Evolutionary conservation across 1,140 invertebrate species (phyloP).

Genomic region (Euwallacea similis): DNA sequence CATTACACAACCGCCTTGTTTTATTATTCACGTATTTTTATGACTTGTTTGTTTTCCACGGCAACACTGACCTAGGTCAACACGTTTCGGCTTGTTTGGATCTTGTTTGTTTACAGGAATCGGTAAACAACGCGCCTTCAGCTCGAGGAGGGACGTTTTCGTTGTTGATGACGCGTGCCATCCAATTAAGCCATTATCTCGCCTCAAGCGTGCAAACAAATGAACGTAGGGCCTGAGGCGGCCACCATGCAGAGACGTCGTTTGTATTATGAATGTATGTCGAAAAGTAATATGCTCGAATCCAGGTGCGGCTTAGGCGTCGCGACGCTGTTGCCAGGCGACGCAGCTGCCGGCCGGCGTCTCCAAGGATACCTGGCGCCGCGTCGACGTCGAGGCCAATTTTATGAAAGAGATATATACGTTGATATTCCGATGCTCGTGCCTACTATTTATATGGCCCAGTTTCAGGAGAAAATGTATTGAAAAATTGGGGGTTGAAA

Average conservation of each 20-base stretch:
- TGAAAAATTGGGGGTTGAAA: no score
- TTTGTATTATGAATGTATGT: neutral
- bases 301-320: constrained; percentile 41
- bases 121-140: constrained; percentile 9
- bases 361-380: constrained; percentile 56
- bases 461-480: no score
- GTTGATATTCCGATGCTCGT: constrained; percentile 17
- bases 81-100: constrained; percentile 19
- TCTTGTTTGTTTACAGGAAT: constrained; percentile 16
- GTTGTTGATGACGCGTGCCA: constrained; percentile 4
- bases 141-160: constrained; percentile 8
- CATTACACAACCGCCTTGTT: constrained; percentile 11
- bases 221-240: neutral
- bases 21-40: constrained; percentile 25
- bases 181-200: neutral
- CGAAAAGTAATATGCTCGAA: neutral
- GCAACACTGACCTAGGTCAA: constrained; percentile 17
- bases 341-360: constrained; percentile 51
- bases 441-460: constrained; percentile 24
- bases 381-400: constrained; percentile 46
- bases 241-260: neutral
- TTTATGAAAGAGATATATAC: constrained; percentile 41
- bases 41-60: constrained; percentile 28
- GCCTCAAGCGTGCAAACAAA: neutral
- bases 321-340: constrained; percentile 51